Conservation (phyloP, 2,888 invertebrate genomes). For the Xylocampa areola region DNA sequence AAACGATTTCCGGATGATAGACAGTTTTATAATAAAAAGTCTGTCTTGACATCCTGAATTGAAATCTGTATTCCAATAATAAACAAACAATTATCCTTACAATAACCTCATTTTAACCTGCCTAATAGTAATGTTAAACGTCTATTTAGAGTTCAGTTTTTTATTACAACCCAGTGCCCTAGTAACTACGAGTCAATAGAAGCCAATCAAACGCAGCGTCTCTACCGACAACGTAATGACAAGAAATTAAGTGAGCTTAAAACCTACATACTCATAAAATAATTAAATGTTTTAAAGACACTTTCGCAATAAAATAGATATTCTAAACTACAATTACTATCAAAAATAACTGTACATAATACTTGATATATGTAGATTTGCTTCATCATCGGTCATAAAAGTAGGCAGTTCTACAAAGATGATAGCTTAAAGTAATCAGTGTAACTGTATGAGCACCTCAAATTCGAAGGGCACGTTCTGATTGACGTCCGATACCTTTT, state of each 20-base stretch:
- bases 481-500: slow-evolving; percentile 22
- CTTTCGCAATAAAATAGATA: slow-evolving; percentile 40
- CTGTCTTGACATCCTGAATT: slow-evolving; percentile 7
- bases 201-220: slow-evolving; percentile 62
- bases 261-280: slow-evolving; percentile 44
- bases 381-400: slow-evolving; percentile 53
- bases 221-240: slow-evolving; percentile 53
- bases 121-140: slow-evolving; percentile 5
- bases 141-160: slow-evolving; percentile 31
- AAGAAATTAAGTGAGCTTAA: slow-evolving; percentile 52
- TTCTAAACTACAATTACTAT: slow-evolving; percentile 35
- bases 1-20: slow-evolving; percentile 50
- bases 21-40: slow-evolving; percentile 15
- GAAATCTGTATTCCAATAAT: slow-evolving; percentile 1
- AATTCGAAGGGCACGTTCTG: slow-evolving; percentile 38
- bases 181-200: slow-evolving; percentile 65
- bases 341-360: slow-evolving; percentile 50
- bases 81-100: neutral
- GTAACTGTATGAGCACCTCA: slow-evolving; percentile 46
- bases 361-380: slow-evolving; percentile 52
- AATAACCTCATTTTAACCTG: slow-evolving; percentile 9
- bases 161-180: slow-evolving; percentile 56
- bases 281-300: slow-evolving; percentile 45
- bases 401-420: slow-evolving; percentile 23
- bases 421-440: slow-evolving; percentile 46